Conservation (phyloP, 2,888 invertebrate genomes). For the Rhogogaster chlorosoma region DNA sequence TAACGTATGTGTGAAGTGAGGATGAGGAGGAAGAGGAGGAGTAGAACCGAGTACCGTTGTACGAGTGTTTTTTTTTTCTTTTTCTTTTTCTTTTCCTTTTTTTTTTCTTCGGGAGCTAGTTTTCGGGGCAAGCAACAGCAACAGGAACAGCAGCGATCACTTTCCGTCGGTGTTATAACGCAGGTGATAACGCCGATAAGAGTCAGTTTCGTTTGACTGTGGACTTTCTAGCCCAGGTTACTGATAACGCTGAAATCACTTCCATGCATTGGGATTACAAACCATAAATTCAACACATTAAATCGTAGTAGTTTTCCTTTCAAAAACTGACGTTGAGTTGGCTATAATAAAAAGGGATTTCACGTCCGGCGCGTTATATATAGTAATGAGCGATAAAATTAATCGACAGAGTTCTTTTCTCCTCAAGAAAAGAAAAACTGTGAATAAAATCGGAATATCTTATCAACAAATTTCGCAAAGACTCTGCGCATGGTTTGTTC, state of each 20-base stretch:
- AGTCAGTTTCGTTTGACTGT: constrained; percentile 5
- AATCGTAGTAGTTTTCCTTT: not conserved
- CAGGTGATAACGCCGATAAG: constrained; percentile 39
- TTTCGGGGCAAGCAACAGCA: not conserved
- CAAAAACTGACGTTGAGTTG: not conserved
- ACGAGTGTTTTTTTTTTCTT: not conserved
- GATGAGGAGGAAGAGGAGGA: not conserved
- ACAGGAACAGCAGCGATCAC: not conserved
- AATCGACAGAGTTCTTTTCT: too few relatives aligned
- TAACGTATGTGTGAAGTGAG: not conserved
- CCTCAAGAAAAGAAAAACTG: too few relatives aligned
- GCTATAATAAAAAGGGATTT: not conserved
- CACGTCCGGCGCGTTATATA: too few relatives aligned
- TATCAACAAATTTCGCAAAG: too few relatives aligned
- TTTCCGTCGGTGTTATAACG: not conserved
- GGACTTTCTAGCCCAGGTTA: not conserved
- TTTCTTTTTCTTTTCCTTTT: not conserved
- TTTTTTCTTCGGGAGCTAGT: not conserved
- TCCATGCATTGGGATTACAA: constrained; percentile 53
- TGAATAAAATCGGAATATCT: too few relatives aligned
- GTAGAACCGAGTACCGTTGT: not conserved
- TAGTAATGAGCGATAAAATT: not conserved
- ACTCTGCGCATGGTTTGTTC: too few relatives aligned
- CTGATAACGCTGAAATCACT: constrained; percentile 60
- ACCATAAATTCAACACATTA: constrained; percentile 48